Conservation (phyloP, 2,113 vertebrate genomes). For the Aramus guarauna region DNA sequence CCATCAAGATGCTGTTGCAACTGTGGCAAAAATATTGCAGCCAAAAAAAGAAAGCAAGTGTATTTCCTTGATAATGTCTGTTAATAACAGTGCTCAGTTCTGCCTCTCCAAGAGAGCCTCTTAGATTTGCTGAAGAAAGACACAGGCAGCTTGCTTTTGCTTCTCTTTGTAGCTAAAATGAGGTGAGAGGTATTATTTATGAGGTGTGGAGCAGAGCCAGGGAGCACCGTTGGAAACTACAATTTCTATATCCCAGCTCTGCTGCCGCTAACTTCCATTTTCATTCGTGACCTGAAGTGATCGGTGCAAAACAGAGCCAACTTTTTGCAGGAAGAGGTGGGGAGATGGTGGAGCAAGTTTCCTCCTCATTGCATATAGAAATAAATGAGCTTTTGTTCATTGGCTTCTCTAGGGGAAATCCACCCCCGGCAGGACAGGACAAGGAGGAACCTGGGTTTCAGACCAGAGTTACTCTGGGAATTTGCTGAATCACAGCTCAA, state of each 20-base stretch:
- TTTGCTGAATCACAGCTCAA: slow-evolving; percentile 47
- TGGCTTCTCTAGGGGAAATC: slow-evolving; percentile 42
- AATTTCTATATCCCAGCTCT: not conserved
- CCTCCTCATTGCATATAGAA: not conserved
- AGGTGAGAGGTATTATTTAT: not conserved
- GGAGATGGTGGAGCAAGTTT: not conserved
- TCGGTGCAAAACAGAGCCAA: not conserved
- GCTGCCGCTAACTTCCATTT: not conserved
- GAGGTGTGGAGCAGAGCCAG: not conserved
- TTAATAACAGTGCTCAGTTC: not conserved
- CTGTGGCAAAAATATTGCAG: not conserved
- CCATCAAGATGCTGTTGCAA: slow-evolving; percentile 33
- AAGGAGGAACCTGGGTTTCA: slow-evolving; percentile 6
- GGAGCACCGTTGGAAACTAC: not conserved
- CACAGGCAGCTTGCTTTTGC: not conserved
- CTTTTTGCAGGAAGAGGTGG: slow-evolving; percentile 31
- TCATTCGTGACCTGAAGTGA: not conserved
- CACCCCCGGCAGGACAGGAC: not conserved
- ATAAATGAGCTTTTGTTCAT: slow-evolving; percentile 31
- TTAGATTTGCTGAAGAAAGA: not conserved
- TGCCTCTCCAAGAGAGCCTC: not conserved
- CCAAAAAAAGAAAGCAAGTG: not conserved
- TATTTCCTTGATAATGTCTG: not conserved
- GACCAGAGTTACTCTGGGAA: not conserved
- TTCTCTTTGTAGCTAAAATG: not conserved